Percentiles rank a stretch among this genome's conserved stretches.
Evolutionary conservation across 2,797 vertebrate species (phyloP).

Genomic region (Poecile montanus): DNA sequence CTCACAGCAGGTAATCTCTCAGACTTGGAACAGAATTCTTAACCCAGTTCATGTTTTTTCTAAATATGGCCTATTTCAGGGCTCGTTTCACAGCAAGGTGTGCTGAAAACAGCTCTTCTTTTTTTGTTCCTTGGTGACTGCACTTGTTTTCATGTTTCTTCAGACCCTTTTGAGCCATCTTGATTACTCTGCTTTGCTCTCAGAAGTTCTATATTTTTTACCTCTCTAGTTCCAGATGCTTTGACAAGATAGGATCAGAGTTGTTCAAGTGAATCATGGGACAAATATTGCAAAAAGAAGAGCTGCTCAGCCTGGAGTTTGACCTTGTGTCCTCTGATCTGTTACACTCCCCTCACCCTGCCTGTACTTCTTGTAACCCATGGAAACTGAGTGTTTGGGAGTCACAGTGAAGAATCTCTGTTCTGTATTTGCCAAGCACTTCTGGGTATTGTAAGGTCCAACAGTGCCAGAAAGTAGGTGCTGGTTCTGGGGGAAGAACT

Average conservation of each 20-base stretch:
- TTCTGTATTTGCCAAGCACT: rapidly evolving
- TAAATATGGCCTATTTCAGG: not conserved
- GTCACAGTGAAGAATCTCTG: not conserved
- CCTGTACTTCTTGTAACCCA: not conserved
- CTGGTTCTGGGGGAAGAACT: not conserved
- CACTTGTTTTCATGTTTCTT: not conserved
- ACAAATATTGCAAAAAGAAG: not conserved
- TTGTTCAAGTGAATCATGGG: not conserved
- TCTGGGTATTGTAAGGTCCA: not conserved
- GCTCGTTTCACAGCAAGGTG: not conserved
- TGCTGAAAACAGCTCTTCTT: not conserved
- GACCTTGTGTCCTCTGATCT: not conserved
- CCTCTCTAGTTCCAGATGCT: not conserved
- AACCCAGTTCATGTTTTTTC: slow-evolving; percentile 1
- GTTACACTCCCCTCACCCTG: not conserved
- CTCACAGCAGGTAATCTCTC: not conserved
- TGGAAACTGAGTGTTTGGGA: not conserved
- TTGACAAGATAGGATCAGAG: not conserved
- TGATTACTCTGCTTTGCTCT: not conserved
- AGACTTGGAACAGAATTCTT: not conserved
- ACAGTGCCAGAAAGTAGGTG: not conserved
- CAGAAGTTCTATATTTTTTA: not conserved
- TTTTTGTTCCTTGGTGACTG: not conserved
- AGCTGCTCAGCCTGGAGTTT: not conserved
- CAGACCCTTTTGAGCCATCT: not conserved